These are phyloP conservation scores for Lucinisca nassula DNA, from an alignment of 2,888 invertebrate species.

Conservation along the genomic window DNA sequence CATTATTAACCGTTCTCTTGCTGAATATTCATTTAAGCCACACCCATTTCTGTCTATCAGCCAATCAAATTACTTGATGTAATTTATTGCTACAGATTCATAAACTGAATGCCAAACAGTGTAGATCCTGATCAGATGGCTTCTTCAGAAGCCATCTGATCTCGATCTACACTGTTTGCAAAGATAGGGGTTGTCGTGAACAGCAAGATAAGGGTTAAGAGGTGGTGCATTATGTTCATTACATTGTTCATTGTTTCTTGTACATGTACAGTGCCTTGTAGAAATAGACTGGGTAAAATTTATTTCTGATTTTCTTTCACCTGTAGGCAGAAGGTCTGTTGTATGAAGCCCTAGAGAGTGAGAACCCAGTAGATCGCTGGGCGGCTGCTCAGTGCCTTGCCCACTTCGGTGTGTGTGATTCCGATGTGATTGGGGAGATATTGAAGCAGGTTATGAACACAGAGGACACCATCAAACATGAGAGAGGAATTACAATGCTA, in stretches of 20 bases:
- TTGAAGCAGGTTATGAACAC: constrained; percentile 85
- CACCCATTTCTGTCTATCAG: no score
- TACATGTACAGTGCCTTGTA: background rate
- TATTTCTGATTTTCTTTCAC: background rate
- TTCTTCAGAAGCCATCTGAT: no score
- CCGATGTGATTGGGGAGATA: constrained; percentile 86
- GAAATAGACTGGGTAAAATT: no score
- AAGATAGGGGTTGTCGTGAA: no score
- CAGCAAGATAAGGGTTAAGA: no score
- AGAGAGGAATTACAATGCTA: constrained; percentile 84
- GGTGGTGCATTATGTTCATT: background rate
- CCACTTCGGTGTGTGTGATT: constrained; percentile 86
- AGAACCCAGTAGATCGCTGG: constrained; percentile 86
- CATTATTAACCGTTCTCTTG: no score
- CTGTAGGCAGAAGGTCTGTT: constrained; percentile 83
- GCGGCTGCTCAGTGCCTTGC: constrained; percentile 87
- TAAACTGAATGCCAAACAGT: no score
- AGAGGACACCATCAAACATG: constrained; percentile 85
- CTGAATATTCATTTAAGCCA: no score
- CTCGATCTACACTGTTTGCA: no score
- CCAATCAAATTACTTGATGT: no score
- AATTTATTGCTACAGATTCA: no score
- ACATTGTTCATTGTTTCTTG: background rate
- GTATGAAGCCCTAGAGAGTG: constrained; percentile 77
- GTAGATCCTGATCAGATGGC: no score